A percentile compares a stretch with the other conserved stretches of the same genome.
These are phyloP conservation scores for Porphyrio hochstetteri DNA, from an alignment of 2,113 vertebrate genomes.

Conservation along the genomic window DNA sequence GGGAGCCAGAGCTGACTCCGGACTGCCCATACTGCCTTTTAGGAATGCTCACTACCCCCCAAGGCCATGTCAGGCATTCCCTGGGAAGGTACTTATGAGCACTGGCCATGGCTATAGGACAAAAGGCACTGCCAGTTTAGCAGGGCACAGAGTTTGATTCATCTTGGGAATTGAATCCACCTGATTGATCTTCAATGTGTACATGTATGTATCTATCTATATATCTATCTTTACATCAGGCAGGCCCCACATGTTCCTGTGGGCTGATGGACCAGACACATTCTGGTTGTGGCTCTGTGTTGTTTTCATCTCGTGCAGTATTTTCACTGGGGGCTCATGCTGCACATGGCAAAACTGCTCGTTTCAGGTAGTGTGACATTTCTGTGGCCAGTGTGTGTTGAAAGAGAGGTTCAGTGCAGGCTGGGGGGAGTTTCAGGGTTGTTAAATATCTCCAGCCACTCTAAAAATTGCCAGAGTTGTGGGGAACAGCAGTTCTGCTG, in stretches of 20 bases:
- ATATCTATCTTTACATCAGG: not conserved
- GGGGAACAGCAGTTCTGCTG: not conserved
- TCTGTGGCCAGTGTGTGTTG: not conserved
- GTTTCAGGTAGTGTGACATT: not conserved
- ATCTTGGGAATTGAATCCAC: not conserved
- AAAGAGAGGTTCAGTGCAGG: not conserved
- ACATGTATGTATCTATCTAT: too few relatives aligned
- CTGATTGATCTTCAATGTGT: not conserved
- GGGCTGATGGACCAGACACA: not conserved
- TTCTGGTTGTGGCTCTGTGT: not conserved
- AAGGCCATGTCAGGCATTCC: not conserved
- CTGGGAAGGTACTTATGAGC: not conserved
- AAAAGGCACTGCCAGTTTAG: not conserved
- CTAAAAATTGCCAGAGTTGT: not conserved
- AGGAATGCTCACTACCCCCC: not conserved
- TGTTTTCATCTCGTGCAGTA: not conserved
- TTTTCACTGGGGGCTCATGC: not conserved
- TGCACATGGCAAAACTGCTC: accelerated
- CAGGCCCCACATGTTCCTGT: not conserved
- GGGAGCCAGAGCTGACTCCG: not conserved
- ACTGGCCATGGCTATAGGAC: not conserved
- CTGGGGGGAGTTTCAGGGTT: not conserved
- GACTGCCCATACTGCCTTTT: not conserved
- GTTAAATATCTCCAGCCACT: not conserved
- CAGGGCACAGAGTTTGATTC: not conserved